Evolutionary conservation across 2,797 vertebrate genomes (phyloP), one percentile per base, ranked within the genome.

Genomic region (Esox masquinongy): DNA sequence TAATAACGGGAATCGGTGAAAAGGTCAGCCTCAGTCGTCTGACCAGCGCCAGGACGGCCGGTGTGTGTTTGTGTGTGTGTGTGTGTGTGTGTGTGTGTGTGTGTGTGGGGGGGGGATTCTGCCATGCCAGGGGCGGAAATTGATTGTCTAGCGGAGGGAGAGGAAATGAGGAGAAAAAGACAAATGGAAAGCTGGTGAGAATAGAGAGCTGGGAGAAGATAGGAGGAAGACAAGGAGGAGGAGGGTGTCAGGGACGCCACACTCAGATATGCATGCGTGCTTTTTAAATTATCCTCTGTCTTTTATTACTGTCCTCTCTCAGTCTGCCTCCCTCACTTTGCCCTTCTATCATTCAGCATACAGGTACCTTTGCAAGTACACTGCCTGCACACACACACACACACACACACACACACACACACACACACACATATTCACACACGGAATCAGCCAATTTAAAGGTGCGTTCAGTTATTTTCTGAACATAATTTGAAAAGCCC

Each of bases 1-100:
- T 95, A 92, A 94, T 93, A 93, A 92, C 82, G 83, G 89, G 90
- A 93, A 91, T 92, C 81, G 88, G 89, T 90, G 93, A 93, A 94
- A 94, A 94, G 93, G 93, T 93, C 93, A 94, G 77, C 77, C 79
- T 68, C 81, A 89, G 90, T 91, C 89, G 83, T 86, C 90, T 92
- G 93, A 92, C 91, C 85, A 84, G 49, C 19, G 72, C 81, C 77
- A 76, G 76, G 59, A 53, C 74, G 67, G 24, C 29, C 11, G 6
- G 49, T 70, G 68, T 69, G 68, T 43, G 67, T 68, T 34, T 76
- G 72, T 34, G 51, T 56, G 70, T 34, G 70, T 72, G 51, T 36
- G 70, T 56, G 70, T 34, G 70, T 56, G 29, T 36, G 51, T 36
- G 31, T 34, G 31, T 34, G 71, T 73, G 81, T 71, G 75, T 74